These are phyloP conservation scores for Hydrolagus colliei DNA, from an alignment of 2,797 vertebrate species.

Conservation along the genomic window DNA sequence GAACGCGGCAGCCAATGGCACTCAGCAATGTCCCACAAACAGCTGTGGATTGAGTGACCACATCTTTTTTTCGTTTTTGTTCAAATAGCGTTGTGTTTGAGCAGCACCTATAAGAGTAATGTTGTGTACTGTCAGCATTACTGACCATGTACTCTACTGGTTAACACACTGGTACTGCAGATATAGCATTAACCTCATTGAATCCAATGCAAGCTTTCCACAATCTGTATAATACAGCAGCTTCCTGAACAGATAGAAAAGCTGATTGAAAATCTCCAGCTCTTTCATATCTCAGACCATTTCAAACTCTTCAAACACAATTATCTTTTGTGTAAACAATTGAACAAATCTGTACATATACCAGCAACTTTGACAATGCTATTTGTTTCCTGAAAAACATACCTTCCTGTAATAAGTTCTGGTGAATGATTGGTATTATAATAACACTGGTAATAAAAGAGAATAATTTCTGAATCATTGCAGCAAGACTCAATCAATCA, in stretches of 20 bases:
- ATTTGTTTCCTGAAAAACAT: background rate
- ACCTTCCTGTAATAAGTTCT: background rate
- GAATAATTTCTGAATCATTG: background rate
- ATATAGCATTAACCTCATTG: background rate
- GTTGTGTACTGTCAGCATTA: no score
- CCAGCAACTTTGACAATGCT: background rate
- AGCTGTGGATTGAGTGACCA: no score
- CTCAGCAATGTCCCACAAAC: no score
- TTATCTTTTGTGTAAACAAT: background rate
- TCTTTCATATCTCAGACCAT: background rate
- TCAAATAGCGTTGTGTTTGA: no score
- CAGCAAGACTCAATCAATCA: background rate
- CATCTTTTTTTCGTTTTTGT: no score
- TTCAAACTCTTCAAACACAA: background rate
- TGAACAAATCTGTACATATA: background rate
- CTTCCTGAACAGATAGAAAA: background rate
- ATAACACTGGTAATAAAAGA: background rate
- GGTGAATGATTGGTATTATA: background rate
- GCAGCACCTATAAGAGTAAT: no score
- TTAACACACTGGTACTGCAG: background rate
- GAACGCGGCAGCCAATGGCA: no score
- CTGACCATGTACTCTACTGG: no score
- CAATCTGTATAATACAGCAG: background rate
- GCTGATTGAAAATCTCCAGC: no score
- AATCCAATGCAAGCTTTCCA: background rate